Evolutionary conservation across 2,113 vertebrate genomes (phyloP).

Genomic region (Leptodactylus fuscus): DNA sequence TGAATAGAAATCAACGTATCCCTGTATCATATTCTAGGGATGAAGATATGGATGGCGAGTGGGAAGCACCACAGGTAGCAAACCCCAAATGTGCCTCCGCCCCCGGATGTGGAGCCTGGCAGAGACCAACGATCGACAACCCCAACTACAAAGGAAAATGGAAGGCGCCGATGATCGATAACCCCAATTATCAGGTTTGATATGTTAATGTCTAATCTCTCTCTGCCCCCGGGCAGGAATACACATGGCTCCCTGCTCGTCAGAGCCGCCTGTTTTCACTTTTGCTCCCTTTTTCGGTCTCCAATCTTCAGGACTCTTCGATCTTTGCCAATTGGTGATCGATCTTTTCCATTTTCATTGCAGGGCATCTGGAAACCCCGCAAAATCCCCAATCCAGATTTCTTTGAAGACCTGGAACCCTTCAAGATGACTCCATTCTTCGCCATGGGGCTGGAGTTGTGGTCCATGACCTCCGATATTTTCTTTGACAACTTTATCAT

Average conservation of each 20-base stretch:
- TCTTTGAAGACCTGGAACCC: conserved; percentile 94
- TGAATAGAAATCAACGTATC: too few species aligned
- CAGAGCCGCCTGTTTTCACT: too few species aligned
- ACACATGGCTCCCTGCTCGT: too few species aligned
- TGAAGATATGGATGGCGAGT: conserved; percentile 98
- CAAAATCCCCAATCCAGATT: conserved; percentile 93
- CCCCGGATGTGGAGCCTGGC: conserved; percentile 92
- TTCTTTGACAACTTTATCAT: conserved; percentile 99
- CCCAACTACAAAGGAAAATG: conserved; percentile 98
- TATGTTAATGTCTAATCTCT: not conserved
- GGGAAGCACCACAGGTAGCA: conserved; percentile 95
- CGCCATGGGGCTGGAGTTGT: conserved; percentile 93
- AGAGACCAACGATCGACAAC: conserved; percentile 91
- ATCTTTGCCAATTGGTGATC: not conserved
- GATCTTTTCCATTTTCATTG: not conserved
- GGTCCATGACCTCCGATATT: conserved; percentile 98
- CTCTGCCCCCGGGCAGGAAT: too few species aligned
- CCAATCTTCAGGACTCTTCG: too few species aligned
- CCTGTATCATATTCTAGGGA: too few species aligned
- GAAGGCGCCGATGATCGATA: conserved; percentile 98
- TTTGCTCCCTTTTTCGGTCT: too few species aligned
- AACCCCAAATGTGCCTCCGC: conserved; percentile 91
- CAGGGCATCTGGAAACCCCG: conserved; percentile 97
- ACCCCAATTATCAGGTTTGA: conserved; percentile 94
- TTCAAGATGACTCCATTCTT: conserved; percentile 92